These are phyloP conservation scores for Caerostris extrusa DNA, from an alignment of 1,140 invertebrate species.

Conservation along the genomic window DNA sequence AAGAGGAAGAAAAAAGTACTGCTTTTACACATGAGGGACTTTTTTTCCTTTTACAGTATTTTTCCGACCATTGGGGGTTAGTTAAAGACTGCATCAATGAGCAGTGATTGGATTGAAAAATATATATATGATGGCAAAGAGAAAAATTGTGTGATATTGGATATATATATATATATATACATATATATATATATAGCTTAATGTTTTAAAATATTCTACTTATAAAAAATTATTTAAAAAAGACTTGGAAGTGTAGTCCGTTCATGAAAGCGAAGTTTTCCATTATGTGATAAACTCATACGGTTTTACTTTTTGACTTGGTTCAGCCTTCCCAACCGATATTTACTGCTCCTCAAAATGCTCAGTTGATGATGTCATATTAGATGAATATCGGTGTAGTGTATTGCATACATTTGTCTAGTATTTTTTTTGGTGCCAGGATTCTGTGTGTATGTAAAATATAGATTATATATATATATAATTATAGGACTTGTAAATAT, in stretches of 20 bases:
- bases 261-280: slow-evolving; percentile 76
- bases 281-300: slow-evolving; percentile 76
- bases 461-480: slow-evolving; percentile 53
- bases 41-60: slow-evolving; percentile 72
- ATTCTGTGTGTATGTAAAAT: slow-evolving; percentile 70
- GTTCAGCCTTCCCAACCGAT: slow-evolving; percentile 69
- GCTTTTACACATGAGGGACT: not conserved
- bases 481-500: slow-evolving; percentile 74
- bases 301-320: slow-evolving; percentile 71
- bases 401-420: slow-evolving; percentile 66
- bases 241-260: slow-evolving; percentile 68
- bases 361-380: slow-evolving; percentile 66
- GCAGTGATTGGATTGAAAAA: slow-evolving; percentile 15
- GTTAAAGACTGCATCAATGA: slow-evolving; percentile 19
- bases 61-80: slow-evolving; percentile 72
- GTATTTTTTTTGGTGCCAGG: slow-evolving; percentile 75
- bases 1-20: not conserved
- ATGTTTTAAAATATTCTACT: slow-evolving; percentile 74
- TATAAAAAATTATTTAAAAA: slow-evolving; percentile 59
- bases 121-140: not conserved
- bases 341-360: slow-evolving; percentile 75
- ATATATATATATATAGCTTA: slow-evolving; percentile 55
- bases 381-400: slow-evolving; percentile 69
- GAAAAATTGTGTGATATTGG: slow-evolving; percentile 75
- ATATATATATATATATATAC: not conserved